These are phyloP conservation scores for Epinephelus malabaricus DNA, from an alignment of 2,797 vertebrate genomes.

Conservation along the genomic window DNA sequence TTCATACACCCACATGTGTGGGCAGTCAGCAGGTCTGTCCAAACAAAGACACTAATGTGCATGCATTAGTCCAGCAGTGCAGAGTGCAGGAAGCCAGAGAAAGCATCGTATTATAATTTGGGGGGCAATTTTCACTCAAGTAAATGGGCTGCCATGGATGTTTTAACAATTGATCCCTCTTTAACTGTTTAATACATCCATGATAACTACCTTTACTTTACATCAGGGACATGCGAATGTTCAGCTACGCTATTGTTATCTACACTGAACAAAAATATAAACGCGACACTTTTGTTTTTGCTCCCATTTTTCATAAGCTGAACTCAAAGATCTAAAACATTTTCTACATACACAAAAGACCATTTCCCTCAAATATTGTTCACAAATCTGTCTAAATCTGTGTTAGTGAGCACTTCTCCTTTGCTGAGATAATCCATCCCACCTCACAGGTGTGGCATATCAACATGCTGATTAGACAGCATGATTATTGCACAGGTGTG, in stretches of 20 bases:
- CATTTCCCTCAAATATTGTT: too few species aligned
- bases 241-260: not conserved
- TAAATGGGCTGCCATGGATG: not conserved
- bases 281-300: too few species aligned
- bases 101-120: not conserved
- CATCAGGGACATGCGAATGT: not conserved
- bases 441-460: too few species aligned
- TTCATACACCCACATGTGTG: not conserved
- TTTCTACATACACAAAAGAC: too few species aligned
- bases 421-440: too few species aligned
- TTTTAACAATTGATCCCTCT: not conserved
- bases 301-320: too few species aligned
- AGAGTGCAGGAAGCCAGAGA: constrained; percentile 8
- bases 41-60: constrained; percentile 37
- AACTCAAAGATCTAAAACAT: too few species aligned
- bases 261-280: too few species aligned
- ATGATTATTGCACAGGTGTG: too few species aligned
- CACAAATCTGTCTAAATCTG: too few species aligned
- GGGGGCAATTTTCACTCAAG: not conserved
- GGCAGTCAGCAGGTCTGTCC: not conserved
- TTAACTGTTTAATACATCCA: not conserved
- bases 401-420: too few species aligned
- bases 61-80: constrained; percentile 8
- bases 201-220: not conserved
- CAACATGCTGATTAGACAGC: too few species aligned